Percentiles rank a stretch among this genome's conserved stretches.
Evolutionary conservation across 92 coral and sea anemone genomes (phyloP).

Genomic region (Zoanthus sansibaricus): DNA sequence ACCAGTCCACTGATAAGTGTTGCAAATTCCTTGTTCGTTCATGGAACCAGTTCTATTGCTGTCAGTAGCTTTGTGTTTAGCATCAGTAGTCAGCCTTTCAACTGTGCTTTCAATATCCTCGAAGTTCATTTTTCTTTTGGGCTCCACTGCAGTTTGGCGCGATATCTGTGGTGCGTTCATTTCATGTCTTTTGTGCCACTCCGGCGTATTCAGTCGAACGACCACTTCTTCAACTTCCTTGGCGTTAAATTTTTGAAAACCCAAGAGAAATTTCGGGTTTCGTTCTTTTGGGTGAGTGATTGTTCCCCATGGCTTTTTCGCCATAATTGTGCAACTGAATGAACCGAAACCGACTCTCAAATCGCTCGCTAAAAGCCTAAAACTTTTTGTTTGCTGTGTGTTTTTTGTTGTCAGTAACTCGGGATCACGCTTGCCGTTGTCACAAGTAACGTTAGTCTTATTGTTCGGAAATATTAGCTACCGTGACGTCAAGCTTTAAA

Average conservation of each 20-base stretch:
- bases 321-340: slow-evolving; percentile 48
- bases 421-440: neutral
- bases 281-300: slow-evolving; percentile 95
- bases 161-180: slow-evolving; percentile 47
- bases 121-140: slow-evolving; percentile 42
- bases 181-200: slow-evolving; percentile 73
- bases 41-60: slow-evolving; percentile 93
- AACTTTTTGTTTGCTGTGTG: neutral
- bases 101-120: slow-evolving; percentile 75
- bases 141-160: slow-evolving; percentile 75
- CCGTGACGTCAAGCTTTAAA: neutral
- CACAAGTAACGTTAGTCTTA: neutral
- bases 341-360: too few species aligned
- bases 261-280: slow-evolving; percentile 84
- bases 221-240: slow-evolving; percentile 71
- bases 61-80: slow-evolving; percentile 81
- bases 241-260: slow-evolving; percentile 73
- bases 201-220: slow-evolving; percentile 78
- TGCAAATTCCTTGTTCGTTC: slow-evolving; percentile 88
- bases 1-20: slow-evolving; percentile 96
- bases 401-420: slow-evolving; percentile 3
- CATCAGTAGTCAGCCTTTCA: slow-evolving; percentile 76
- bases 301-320: slow-evolving; percentile 96
- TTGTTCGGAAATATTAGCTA: neutral
- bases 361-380: neutral